Conservation (phyloP, 64 coral and sea anemone genomes). For the Stichodactyla helianthus region DNA sequence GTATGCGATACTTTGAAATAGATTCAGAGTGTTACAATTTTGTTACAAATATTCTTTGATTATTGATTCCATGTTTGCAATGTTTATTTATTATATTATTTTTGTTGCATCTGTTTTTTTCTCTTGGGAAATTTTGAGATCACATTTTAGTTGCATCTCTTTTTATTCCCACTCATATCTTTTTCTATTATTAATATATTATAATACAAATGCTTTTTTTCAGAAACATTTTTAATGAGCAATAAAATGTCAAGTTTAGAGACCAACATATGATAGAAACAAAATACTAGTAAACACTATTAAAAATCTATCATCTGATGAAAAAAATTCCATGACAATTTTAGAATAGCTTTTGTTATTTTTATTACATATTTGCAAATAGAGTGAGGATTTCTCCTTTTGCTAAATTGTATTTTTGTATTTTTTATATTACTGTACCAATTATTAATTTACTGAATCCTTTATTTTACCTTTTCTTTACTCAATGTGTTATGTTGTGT, state of each 20-base stretch:
- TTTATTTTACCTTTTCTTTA: neutral
- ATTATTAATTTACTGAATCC: no score
- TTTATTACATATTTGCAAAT: neutral
- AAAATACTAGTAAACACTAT: neutral
- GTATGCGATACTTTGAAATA: no score
- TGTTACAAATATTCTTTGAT: no score
- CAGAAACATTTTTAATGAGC: neutral
- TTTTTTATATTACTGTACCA: neutral
- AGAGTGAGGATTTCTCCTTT: no score
- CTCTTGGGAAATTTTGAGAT: neutral
- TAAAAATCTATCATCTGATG: neutral
- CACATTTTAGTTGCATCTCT: neutral
- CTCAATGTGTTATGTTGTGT: neutral
- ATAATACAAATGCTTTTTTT: neutral
- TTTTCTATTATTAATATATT: neutral
- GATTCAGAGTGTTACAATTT: no score
- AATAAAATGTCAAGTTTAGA: constrained; percentile 1
- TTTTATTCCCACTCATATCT: neutral
- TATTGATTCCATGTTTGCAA: neutral
- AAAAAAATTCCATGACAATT: neutral
- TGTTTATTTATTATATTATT: neutral
- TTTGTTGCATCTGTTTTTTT: neutral
- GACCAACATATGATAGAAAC: neutral
- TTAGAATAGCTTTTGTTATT: neutral
- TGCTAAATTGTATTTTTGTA: neutral